A percentile compares a stretch with the other conserved stretches of the same genome.
Evolutionary conservation across 2,113 vertebrate genomes (phyloP).

Genomic region (Zosterops pallidus): DNA sequence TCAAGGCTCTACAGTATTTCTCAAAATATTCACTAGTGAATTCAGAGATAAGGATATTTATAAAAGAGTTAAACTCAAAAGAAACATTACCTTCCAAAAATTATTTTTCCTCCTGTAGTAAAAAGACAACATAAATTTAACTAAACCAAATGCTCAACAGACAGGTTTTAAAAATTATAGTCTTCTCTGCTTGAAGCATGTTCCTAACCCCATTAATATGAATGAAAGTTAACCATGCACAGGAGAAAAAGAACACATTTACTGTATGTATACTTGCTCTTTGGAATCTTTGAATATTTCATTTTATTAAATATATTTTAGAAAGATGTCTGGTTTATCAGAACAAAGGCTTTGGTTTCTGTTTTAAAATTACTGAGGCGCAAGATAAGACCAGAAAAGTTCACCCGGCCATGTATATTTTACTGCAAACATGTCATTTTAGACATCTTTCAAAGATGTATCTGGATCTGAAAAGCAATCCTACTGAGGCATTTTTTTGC

Average conservation of each 20-base stretch:
- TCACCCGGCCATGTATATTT: conserved; percentile 78
- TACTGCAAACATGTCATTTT: conserved; percentile 79
- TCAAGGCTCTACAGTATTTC: not conserved
- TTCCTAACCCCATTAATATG: conserved; percentile 25
- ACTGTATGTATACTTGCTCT: conserved; percentile 11
- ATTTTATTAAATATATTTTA: conserved; percentile 72
- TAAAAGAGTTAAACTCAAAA: conserved; percentile 6
- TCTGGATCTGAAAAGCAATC: conserved; percentile 73
- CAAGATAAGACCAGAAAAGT: conserved; percentile 72
- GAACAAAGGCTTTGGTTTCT: conserved; percentile 71
- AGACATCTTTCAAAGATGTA: conserved; percentile 79
- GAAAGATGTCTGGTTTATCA: conserved; percentile 63
- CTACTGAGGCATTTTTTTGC: conserved; percentile 66
- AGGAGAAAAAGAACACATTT: conserved; percentile 48
- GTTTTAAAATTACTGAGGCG: conserved; percentile 79
- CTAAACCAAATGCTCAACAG: conserved; percentile 42
- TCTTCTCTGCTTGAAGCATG: conserved; percentile 35
- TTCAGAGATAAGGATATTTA: not conserved
- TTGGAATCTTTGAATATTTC: conserved; percentile 59
- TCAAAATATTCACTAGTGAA: not conserved
- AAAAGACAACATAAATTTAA: conserved; percentile 40
- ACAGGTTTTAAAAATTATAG: conserved; percentile 52
- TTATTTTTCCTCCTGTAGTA: conserved; percentile 1
- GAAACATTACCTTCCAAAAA: not conserved
- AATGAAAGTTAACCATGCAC: conserved; percentile 65